A percentile compares a stretch with the other conserved stretches of the same genome.
Conservation (phyloP, 2,113 vertebrate genomes). For the Channa argus region DNA sequence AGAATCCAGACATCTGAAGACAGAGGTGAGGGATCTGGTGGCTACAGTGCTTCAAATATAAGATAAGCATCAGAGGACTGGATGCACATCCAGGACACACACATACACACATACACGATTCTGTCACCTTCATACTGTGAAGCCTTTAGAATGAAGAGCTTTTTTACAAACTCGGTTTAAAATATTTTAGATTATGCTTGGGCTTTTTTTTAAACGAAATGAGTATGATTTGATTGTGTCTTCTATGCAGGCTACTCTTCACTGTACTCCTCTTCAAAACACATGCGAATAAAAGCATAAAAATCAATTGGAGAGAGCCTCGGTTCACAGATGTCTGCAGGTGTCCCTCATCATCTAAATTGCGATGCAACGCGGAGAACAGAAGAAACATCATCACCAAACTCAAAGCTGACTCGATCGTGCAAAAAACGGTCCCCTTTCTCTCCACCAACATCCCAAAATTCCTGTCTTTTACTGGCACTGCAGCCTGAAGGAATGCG, state of each 20-base stretch:
- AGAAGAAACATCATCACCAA: too few relatives aligned
- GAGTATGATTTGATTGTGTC: background rate
- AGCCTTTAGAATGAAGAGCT: background rate
- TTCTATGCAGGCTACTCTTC: too few relatives aligned
- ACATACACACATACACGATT: background rate
- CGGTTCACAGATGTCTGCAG: constrained; percentile 5
- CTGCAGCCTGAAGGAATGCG: constrained; percentile 24
- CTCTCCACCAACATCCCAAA: background rate
- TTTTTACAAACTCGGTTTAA: background rate
- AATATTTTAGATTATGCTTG: too few relatives aligned
- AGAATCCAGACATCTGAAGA: background rate
- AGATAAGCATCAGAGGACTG: constrained; percentile 12
- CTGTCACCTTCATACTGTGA: background rate
- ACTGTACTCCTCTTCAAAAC: background rate
- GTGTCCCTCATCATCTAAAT: background rate
- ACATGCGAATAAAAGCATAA: background rate
- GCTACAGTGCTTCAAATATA: constrained; percentile 18
- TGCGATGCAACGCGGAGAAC: background rate
- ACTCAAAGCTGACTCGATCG: too few relatives aligned
- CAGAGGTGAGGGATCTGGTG: background rate
- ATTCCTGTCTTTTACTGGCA: background rate
- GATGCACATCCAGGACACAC: constrained; percentile 7
- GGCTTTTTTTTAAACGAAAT: background rate
- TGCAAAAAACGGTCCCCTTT: too few relatives aligned
- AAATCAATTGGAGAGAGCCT: background rate